Conservation (phyloP, 2,797 vertebrate genomes). For the Rachycentron canadum region DNA sequence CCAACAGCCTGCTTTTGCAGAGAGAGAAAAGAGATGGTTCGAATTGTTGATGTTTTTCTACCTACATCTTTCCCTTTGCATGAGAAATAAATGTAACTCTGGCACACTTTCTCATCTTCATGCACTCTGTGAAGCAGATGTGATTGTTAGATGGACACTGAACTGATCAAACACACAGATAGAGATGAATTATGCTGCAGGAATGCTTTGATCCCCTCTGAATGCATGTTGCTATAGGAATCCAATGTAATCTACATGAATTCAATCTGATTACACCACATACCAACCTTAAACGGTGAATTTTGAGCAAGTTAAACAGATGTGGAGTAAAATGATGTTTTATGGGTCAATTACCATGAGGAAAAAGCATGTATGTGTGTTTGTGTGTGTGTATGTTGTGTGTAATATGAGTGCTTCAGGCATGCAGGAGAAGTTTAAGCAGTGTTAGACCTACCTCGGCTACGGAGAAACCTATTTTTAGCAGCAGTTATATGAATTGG, state of each 20-base stretch:
- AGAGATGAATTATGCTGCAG: neutral
- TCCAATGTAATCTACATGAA: too few relatives aligned
- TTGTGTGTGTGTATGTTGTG: constrained; percentile 44
- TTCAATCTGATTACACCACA: too few relatives aligned
- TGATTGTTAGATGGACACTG: too few relatives aligned
- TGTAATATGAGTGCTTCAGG: constrained; percentile 55
- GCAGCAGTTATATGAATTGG: constrained; percentile 85
- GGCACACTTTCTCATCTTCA: neutral
- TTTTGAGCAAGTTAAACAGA: too few relatives aligned
- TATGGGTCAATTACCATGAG: constrained; percentile 33
- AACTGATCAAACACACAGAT: too few relatives aligned
- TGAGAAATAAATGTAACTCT: too few relatives aligned
- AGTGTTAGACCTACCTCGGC: constrained; percentile 57
- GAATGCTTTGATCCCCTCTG: neutral
- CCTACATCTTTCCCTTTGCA: too few relatives aligned
- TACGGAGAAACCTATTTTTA: constrained; percentile 82
- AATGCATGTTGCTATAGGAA: neutral
- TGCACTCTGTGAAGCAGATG: neutral
- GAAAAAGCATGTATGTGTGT: constrained; percentile 42
- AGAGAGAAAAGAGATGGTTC: too few relatives aligned
- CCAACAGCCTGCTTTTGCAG: too few relatives aligned
- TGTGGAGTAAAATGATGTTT: neutral
- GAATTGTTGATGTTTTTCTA: too few relatives aligned
- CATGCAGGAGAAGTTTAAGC: constrained; percentile 47
- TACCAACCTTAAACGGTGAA: neutral